A percentile compares a stretch with the other conserved stretches of the same genome.
These are phyloP conservation scores for Melanerpes aurifrons DNA, from an alignment of 2,113 vertebrate genomes.

Conservation along the genomic window DNA sequence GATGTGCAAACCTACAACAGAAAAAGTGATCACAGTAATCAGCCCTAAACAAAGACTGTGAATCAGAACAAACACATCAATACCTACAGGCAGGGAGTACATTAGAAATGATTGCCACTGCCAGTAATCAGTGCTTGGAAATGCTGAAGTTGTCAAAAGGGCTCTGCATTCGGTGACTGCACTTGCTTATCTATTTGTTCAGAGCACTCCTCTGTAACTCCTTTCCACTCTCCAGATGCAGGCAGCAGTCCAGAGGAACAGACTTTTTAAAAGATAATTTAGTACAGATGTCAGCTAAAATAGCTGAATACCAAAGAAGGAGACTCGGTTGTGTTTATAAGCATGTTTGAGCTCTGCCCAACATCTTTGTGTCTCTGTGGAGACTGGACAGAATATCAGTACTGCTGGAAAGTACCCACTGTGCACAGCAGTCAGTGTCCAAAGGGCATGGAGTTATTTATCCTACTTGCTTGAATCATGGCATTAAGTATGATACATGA, in stretches of 20 bases:
- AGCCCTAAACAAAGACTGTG: constrained; percentile 52
- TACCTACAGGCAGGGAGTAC: constrained; percentile 43
- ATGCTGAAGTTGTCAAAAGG: constrained; percentile 50
- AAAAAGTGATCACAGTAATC: constrained; percentile 47
- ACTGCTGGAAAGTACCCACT: background rate
- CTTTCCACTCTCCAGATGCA: constrained; percentile 3
- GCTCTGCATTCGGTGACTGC: constrained; percentile 10
- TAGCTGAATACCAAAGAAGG: constrained; percentile 24
- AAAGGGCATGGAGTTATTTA: constrained; percentile 51
- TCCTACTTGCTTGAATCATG: constrained; percentile 13
- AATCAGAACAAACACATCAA: constrained; percentile 49
- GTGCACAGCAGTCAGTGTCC: constrained; percentile 1
- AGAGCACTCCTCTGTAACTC: constrained; percentile 9
- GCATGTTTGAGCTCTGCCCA: constrained; percentile 8
- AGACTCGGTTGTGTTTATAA: background rate
- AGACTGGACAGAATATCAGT: background rate
- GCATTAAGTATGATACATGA: constrained; percentile 12
- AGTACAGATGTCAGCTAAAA: constrained; percentile 48
- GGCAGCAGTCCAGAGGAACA: constrained; percentile 5
- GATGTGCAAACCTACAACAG: constrained; percentile 45
- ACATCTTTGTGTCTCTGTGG: constrained; percentile 1
- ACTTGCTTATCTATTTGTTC: constrained; percentile 34
- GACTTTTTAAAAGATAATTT: constrained; percentile 38
- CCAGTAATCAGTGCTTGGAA: constrained; percentile 4
- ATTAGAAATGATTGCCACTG: constrained; percentile 34